These are phyloP conservation scores for Coregonus ussuriensis DNA, from an alignment of 2,797 vertebrate genomes.

Conservation along the genomic window DNA sequence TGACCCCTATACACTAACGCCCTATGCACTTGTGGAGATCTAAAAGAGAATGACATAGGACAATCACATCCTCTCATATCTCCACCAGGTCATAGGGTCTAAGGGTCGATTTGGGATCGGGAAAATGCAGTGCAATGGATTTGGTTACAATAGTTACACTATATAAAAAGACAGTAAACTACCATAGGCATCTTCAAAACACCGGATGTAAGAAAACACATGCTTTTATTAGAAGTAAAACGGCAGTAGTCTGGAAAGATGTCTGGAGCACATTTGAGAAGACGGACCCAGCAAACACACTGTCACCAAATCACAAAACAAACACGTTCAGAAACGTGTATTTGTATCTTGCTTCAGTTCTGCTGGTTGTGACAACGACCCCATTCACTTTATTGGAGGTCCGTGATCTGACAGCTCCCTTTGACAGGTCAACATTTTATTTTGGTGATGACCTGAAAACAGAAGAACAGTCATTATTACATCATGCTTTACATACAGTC, in stretches of 20 bases:
- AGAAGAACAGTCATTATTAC: not conserved
- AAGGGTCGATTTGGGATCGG: not conserved
- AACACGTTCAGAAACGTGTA: not conserved
- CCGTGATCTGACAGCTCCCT: not conserved
- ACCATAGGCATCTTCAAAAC: not conserved
- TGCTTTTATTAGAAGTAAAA: not conserved
- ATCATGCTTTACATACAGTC: not conserved
- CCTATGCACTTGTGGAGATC: too few relatives aligned
- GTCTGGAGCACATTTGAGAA: not conserved
- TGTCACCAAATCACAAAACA: not conserved
- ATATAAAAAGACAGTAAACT: not conserved
- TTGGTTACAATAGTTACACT: not conserved
- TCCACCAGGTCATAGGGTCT: too few relatives aligned
- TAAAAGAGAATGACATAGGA: too few relatives aligned
- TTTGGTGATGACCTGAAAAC: not conserved
- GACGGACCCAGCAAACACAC: not conserved
- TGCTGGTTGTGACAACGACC: not conserved
- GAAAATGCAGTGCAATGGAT: not conserved
- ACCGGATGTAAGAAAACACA: not conserved
- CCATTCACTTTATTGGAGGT: not conserved
- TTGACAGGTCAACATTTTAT: not conserved
- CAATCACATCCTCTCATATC: too few relatives aligned
- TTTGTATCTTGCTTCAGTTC: not conserved
- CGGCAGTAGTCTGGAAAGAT: not conserved
- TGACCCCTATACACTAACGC: too few relatives aligned